Conservation (phyloP, 2,888 invertebrate species). For the Dendrolimus houi region DNA sequence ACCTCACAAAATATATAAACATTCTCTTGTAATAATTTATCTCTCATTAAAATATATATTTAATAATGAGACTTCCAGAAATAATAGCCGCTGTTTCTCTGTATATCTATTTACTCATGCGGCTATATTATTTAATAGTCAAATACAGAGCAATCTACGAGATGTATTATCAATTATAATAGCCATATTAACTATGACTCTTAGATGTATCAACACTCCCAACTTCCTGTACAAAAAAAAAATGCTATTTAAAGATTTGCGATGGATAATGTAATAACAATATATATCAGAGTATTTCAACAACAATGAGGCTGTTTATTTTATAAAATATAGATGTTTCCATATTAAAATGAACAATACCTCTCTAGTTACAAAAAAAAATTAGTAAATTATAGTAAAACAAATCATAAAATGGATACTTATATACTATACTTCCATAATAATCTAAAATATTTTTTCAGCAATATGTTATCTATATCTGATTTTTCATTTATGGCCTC, state of each 20-base stretch:
- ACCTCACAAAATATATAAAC: not conserved
- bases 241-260: constrained; percentile 44
- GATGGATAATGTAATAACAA: constrained; percentile 23
- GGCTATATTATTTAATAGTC: constrained; percentile 58
- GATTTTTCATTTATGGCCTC: not conserved
- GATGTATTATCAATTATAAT: constrained; percentile 46
- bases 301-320: constrained; percentile 52
- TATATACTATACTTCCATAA: not conserved
- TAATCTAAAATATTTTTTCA: not conserved
- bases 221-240: constrained; percentile 61
- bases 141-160: constrained; percentile 68
- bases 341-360: constrained; percentile 55
- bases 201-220: constrained; percentile 32
- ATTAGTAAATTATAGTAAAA: constrained; percentile 60
- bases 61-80: not conserved
- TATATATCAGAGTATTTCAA: constrained; percentile 53
- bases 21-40: not conserved
- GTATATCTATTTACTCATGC: constrained; percentile 9
- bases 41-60: constrained; percentile 22
- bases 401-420: constrained; percentile 19
- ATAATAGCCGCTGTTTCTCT: not conserved
- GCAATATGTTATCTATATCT: not conserved
- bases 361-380: constrained; percentile 58
- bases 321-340: constrained; percentile 52
- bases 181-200: constrained; percentile 37